phyloP scores from a whole-genome alignment of 2,888 invertebrate genomes.

The Deroplatys truncata region DNA sequence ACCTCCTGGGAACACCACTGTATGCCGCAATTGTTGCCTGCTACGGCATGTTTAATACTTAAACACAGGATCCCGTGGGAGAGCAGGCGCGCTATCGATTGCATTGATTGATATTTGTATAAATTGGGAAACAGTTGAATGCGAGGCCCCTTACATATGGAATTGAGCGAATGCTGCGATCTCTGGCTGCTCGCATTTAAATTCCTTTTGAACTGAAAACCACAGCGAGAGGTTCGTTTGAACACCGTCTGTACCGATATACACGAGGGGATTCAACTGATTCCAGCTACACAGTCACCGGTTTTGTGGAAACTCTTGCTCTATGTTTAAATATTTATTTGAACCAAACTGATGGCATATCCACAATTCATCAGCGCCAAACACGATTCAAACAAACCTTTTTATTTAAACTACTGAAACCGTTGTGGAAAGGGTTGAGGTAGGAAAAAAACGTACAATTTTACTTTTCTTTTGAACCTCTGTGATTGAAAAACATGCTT shows the following conservation, averaged over 20 bases:
- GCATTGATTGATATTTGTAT: not conserved
- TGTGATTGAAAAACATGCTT: not conserved
- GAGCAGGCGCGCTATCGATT: not conserved
- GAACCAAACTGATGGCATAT: constrained; percentile 2
- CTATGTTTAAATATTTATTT: constrained; percentile 1
- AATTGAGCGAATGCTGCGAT: not conserved
- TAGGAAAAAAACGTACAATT: not conserved
- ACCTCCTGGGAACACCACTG: not conserved
- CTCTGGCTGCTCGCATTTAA: not conserved
- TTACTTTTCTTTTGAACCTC: not conserved
- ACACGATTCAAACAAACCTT: not conserved
- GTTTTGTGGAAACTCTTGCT: not conserved
- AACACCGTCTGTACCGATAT: not conserved
- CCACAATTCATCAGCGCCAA: not conserved
- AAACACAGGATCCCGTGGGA: not conserved
- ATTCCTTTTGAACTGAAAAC: constrained; percentile 7
- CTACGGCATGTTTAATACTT: not conserved
- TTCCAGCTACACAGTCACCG: not conserved
- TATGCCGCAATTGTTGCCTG: not conserved
- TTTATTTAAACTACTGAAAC: not conserved
- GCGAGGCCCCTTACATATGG: not conserved
- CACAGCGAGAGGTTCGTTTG: constrained; percentile 2
- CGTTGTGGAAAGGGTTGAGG: not conserved
- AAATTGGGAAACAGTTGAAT: not conserved
- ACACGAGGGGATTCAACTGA: not conserved